Percentiles rank a stretch among this genome's conserved stretches.
Evolutionary conservation across 2,888 invertebrate species (phyloP).

Genomic region (Drosophila pseudotakahashii): DNA sequence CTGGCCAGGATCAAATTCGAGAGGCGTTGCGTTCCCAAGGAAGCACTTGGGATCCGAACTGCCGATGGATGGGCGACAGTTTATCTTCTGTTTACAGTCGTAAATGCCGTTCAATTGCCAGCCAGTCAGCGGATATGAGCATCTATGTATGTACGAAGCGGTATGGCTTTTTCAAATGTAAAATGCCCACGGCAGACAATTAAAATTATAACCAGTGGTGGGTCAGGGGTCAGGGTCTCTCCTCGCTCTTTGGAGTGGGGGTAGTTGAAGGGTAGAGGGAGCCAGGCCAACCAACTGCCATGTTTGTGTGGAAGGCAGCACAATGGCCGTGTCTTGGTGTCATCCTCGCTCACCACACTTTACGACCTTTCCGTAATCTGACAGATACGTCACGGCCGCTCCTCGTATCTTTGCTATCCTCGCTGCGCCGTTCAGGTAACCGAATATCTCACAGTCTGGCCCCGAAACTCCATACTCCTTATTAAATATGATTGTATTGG

Average conservation of each 20-base stretch:
- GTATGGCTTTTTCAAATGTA: constrained; percentile 38
- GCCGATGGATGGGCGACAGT: constrained; percentile 68
- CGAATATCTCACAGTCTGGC: constrained; percentile 9
- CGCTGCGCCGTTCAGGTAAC: constrained; percentile 12
- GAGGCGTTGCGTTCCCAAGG: constrained; percentile 38
- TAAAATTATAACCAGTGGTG: constrained; percentile 70
- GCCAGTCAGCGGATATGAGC: constrained; percentile 7
- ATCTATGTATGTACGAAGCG: not conserved
- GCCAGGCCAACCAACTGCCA: constrained; percentile 64
- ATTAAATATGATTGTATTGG: constrained; percentile 76
- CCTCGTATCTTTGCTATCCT: constrained; percentile 9
- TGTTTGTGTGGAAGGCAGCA: constrained; percentile 63
- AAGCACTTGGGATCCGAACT: constrained; percentile 39
- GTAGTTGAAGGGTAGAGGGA: constrained; percentile 12
- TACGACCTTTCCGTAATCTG: constrained; percentile 78
- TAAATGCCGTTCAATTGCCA: constrained; percentile 80
- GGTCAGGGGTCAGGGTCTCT: constrained; percentile 30
- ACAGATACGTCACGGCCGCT: constrained; percentile 78
- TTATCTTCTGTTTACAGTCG: constrained; percentile 82
- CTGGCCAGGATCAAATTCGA: constrained; percentile 70
- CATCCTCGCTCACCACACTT: constrained; percentile 80
- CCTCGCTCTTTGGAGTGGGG: not conserved
- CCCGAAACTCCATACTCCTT: constrained; percentile 51
- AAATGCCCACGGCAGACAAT: constrained; percentile 63
- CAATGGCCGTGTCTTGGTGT: constrained; percentile 76